A percentile compares a stretch with the other conserved stretches of the same genome.
Evolutionary conservation across 2,797 vertebrate genomes (phyloP).

Genomic region (Pipistrellus kuhlii): DNA sequence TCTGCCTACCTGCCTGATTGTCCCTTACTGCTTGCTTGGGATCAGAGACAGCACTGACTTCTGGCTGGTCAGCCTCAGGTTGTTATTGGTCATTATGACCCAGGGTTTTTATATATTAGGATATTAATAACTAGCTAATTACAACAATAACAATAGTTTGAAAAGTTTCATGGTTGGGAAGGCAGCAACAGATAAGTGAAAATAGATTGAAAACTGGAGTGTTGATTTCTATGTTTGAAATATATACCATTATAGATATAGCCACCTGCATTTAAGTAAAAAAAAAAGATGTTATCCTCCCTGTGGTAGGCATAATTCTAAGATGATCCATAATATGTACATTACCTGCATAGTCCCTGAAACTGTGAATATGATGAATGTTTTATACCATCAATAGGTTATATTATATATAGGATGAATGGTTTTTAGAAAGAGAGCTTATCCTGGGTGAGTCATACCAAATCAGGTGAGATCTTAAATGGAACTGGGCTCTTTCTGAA

Average conservation of each 20-base stretch:
- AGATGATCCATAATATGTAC: not conserved
- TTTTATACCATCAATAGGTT: not conserved
- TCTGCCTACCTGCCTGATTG: too few relatives aligned
- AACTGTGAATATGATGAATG: not conserved
- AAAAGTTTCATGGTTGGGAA: not conserved
- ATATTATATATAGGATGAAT: not conserved
- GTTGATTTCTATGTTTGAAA: constrained; percentile 19
- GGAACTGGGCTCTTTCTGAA: not conserved
- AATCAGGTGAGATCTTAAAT: not conserved
- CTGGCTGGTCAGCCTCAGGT: too few relatives aligned
- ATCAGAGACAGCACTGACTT: too few relatives aligned
- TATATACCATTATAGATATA: not conserved
- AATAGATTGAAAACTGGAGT: not conserved
- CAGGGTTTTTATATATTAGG: not conserved
- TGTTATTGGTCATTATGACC: too few relatives aligned
- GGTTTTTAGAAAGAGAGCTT: not conserved
- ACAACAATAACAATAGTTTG: not conserved
- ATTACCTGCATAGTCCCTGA: not conserved
- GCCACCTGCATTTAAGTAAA: not conserved
- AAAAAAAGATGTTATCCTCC: not conserved
- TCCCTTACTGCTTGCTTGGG: too few relatives aligned
- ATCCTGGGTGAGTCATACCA: not conserved
- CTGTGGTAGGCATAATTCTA: not conserved
- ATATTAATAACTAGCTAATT: not conserved
- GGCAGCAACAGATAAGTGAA: not conserved